Evolutionary conservation across 2,888 invertebrate species (phyloP), one percentile per base, ranked within the genome.

Genomic region (Mythimna pallens): DNA sequence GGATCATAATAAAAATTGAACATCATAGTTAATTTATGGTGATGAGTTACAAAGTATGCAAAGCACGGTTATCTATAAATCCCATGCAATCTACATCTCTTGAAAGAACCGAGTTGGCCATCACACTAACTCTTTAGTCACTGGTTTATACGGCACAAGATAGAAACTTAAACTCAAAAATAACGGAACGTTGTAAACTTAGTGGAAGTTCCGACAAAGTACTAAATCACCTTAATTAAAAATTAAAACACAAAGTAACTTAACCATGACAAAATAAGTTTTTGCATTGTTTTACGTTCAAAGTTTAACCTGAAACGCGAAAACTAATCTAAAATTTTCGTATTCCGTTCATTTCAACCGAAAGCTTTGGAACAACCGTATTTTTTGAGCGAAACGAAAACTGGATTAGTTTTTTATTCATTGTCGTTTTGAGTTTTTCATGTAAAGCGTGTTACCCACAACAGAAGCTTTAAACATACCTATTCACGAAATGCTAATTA

Each of bases 81-180:
- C 78, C 78, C 85, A 84, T 76, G 73, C 73, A 75, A 80, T 78
- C 71, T 72, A 82, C 71, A 74, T 79, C 71, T 77, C 70, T 59
- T 75, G 59, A 40, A 22, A 64, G 54, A 86, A 86, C 86, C 86
- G 80, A 85, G 62, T 84, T 36, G 62, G 52, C 58, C 73, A 78
- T 82, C 86, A 82, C 69, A 84, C 68, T 69, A 67, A 73, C 47
- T 84, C 73, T 50, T 77, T 65, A 76, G 54, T 66, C 69, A 58
- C n/a, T 58, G 43, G 59, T 22, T 40, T 55, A 69, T 64, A 36
- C 55, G 63, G 78, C 64, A 9, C 59, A 81, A 81, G 70, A 12
- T 12, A 76, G 69, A 66, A 80, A 67, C 83, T 68, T 43, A 30
- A 43, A 40, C 55, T 3, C 5, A 2, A 14, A 12, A 58, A 12